Evolutionary conservation across 2,797 vertebrate genomes (phyloP).

Genomic region (Apodemus agrarius): DNA sequence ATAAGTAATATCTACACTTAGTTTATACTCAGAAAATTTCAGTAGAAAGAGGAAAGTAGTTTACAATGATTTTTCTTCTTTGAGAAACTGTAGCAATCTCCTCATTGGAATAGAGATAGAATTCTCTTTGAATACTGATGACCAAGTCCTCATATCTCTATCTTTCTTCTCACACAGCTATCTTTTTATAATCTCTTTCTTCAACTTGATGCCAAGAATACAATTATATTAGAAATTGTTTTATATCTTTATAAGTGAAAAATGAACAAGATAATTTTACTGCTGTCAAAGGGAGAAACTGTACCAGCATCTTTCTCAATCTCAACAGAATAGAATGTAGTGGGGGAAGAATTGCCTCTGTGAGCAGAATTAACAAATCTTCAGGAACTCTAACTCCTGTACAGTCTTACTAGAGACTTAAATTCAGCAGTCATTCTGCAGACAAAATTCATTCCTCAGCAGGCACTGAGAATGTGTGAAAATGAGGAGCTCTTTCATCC

Average conservation of each 20-base stretch:
- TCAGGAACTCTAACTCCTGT: neutral
- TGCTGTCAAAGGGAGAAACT: neutral
- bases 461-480: neutral
- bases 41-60: neutral
- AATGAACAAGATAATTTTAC: neutral
- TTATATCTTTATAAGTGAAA: neutral
- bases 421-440: no score
- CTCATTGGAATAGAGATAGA: neutral
- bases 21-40: neutral
- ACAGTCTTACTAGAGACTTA: neutral
- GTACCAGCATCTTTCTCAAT: neutral
- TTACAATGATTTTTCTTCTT: neutral
- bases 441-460: neutral
- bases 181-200: neutral
- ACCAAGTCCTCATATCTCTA: neutral
- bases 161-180: neutral
- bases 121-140: neutral
- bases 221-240: neutral
- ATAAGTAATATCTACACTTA: neutral
- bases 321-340: neutral
- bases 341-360: no score
- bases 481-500: neutral
- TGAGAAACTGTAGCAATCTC: no score
- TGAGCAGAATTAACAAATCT: neutral
- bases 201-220: neutral